Conservation (phyloP, 2,797 vertebrate species). For the Oophaga sylvatica region DNA sequence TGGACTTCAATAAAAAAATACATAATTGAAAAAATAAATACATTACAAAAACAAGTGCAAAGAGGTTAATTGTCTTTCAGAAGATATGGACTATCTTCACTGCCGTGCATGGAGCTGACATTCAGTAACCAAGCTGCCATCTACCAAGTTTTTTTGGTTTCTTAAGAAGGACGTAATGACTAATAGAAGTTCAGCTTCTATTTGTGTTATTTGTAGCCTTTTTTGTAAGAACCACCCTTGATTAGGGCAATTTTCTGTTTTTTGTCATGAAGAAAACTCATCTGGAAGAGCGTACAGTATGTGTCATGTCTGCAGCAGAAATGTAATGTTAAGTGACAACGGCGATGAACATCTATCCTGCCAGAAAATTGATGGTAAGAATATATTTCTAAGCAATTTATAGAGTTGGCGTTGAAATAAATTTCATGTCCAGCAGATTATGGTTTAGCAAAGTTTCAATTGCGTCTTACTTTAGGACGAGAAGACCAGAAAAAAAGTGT, state of each 20-base stretch:
- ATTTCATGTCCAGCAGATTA: conserved; percentile 33
- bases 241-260: conserved; percentile 57
- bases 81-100: neutral
- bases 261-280: conserved; percentile 52
- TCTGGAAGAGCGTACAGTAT: conserved; percentile 22
- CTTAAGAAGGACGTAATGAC: neutral
- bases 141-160: conserved; percentile 14
- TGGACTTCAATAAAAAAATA: neutral
- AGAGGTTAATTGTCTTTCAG: neutral
- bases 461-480: conserved; percentile 4
- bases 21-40: neutral
- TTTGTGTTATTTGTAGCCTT: neutral
- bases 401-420: conserved; percentile 1
- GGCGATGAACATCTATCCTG: conserved; percentile 42
- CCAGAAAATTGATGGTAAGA: conserved; percentile 31
- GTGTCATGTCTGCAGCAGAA: conserved; percentile 52
- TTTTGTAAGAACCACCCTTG: conserved; percentile 53
- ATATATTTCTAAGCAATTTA: conserved; percentile 37
- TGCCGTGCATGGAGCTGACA: neutral
- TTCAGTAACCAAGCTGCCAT: neutral
- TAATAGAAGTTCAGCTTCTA: conserved; percentile 26
- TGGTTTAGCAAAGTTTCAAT: conserved; percentile 17
- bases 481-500: neutral
- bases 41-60: neutral
- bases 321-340: conserved; percentile 63